Conservation (phyloP, 2,797 vertebrate genomes). For the Ibycter americanus region DNA sequence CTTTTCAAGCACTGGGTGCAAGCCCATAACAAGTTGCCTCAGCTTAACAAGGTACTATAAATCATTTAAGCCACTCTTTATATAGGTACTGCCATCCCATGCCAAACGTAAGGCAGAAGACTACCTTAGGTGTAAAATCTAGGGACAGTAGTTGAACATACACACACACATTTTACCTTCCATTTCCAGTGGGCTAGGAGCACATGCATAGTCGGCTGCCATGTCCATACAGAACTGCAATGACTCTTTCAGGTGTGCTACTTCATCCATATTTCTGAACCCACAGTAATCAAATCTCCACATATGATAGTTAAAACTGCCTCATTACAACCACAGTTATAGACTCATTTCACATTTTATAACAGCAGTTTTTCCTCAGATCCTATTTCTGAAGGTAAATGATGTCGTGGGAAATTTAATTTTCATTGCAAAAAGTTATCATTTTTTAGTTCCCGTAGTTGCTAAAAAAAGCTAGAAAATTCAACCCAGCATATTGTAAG, state of each 20-base stretch:
- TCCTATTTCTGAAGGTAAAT: not conserved
- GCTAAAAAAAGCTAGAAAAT: not conserved
- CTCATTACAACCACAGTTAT: not conserved
- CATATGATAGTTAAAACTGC: not conserved
- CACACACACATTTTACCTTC: not conserved
- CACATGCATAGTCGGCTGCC: not conserved
- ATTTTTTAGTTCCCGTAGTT: not conserved
- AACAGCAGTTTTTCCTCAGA: not conserved
- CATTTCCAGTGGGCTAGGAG: not conserved
- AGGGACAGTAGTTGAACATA: not conserved
- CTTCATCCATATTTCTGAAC: not conserved
- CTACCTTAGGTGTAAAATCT: not conserved
- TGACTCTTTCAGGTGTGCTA: not conserved
- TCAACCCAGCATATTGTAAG: not conserved
- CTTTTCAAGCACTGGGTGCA: not conserved
- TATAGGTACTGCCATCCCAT: not conserved
- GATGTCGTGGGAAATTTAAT: not conserved
- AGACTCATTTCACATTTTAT: not conserved
- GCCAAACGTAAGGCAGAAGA: not conserved
- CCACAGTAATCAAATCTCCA: not conserved
- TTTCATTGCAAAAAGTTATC: not conserved
- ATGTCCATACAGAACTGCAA: not conserved
- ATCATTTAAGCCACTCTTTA: not conserved
- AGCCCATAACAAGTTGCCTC: not conserved
- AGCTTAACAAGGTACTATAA: not conserved